Evolutionary conservation across 2,113 vertebrate species (phyloP).

Genomic region (Coryphaenoides rupestris): DNA sequence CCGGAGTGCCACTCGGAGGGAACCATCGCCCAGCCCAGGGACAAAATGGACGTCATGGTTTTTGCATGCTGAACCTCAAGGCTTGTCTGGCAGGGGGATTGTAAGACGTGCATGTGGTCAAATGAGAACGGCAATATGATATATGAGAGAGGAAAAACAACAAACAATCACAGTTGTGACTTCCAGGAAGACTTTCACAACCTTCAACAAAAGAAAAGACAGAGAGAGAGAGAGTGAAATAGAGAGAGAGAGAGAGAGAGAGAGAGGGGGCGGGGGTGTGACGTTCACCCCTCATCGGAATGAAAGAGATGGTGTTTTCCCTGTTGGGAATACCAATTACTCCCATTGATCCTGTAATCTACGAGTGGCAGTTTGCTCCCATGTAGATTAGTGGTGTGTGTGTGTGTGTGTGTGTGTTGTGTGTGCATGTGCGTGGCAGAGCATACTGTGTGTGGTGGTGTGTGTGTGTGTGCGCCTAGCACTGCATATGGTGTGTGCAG

Average conservation of each 20-base stretch:
- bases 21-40: too few relatives aligned
- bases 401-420: constrained; percentile 5
- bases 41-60: too few relatives aligned
- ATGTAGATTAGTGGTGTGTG: too few relatives aligned
- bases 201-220: neutral
- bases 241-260: neutral
- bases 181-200: neutral
- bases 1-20: too few relatives aligned
- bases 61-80: too few relatives aligned
- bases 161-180: too few relatives aligned
- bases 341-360: neutral
- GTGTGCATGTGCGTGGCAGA: neutral
- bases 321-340: neutral
- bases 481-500: too few relatives aligned
- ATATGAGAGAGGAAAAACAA: too few relatives aligned
- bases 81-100: neutral
- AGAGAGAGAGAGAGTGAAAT: neutral
- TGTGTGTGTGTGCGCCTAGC: constrained; percentile 16
- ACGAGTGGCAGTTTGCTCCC: neutral
- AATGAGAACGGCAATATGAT: neutral
- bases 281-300: neutral
- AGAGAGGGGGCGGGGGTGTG: neutral
- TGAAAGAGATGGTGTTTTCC: neutral
- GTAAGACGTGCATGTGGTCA: neutral
- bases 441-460: neutral